Evolutionary conservation across 2,113 vertebrate genomes (phyloP), one percentile per base, ranked within the genome.

Genomic region (Scartelaos histophorus): DNA sequence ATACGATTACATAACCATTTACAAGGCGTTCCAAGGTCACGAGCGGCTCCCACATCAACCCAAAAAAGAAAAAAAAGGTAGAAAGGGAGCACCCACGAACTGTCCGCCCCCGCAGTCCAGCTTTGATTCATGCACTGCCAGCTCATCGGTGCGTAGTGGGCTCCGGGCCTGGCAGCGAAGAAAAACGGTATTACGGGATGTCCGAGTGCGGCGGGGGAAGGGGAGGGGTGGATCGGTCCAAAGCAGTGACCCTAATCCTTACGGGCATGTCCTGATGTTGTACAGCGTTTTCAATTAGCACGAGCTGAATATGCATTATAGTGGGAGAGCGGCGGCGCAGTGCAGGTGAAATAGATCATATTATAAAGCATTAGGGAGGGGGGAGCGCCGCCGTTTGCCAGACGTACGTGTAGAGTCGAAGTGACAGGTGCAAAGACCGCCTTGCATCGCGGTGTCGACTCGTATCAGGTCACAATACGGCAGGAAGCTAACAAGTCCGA

Each of bases 61-160:
- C 70, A 22, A 22, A 56, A 12, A 56, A 56, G 12, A 17, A 17
- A n/a, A n/a, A 21, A 54, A 54, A 54, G 81, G 76, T 80, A 82
- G 70, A 57, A 15, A 54, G 9, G 46, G 66, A 67, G 77, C 17
- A 46, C 69, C 72, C 46, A 22, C 76, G 82, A 74, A 73, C 76
- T 79, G 76, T 85, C 82, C 83, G 87, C 91, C 81, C 82, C 85
- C 88, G 54, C 78, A 60, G 45, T 5, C 69, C 69, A 58, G 62
- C 66, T 71, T 34, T 83, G 81, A 89, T 87, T 85, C 83, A 91
- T 74, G 78, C 25, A 61, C 49, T 73, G 85, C 84, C 83, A 80
- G 81, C 87, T 87, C 87, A 81, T 85, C 83, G 66, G 66, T 61
- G 58, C 70, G 35, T 75, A 78, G 85, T 21, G 71, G 79, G 86